Evolutionary conservation across 2,888 invertebrate genomes (phyloP).

Genomic region (Apotomis capreana): DNA sequence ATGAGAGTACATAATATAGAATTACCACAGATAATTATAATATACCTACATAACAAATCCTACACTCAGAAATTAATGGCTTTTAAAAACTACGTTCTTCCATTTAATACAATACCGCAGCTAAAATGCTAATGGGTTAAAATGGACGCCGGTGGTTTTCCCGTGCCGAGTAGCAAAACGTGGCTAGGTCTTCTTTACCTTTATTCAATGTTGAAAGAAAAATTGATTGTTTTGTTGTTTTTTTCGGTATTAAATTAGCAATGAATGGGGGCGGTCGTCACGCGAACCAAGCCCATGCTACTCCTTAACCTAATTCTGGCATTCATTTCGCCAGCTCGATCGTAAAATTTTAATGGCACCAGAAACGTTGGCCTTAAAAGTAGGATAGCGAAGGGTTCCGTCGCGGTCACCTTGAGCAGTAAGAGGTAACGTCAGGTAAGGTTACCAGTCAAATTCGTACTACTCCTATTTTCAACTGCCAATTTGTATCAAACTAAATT

Average conservation of each 20-base stretch:
- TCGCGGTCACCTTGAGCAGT: constrained; percentile 51
- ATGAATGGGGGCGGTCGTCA: constrained; percentile 62
- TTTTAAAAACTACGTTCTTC: neutral
- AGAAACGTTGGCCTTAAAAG: constrained; percentile 68
- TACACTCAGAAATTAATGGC: neutral
- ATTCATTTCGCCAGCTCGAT: constrained; percentile 79
- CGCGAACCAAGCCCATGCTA: constrained; percentile 66
- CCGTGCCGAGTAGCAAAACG: neutral
- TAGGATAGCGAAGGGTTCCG: constrained; percentile 61
- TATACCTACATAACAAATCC: neutral
- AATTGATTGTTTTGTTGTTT: constrained; percentile 54
- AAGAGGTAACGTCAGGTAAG: constrained; percentile 53
- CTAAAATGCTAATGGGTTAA: neutral
- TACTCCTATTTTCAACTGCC: constrained; percentile 4
- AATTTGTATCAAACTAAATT: neutral
- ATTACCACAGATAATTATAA: neutral
- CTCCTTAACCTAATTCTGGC: constrained; percentile 79
- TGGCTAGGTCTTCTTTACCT: constrained; percentile 38
- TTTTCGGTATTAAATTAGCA: constrained; percentile 63
- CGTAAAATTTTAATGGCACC: constrained; percentile 79
- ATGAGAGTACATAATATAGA: no score
- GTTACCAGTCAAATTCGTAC: constrained; percentile 49
- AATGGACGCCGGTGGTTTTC: neutral
- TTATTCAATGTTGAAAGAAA: constrained; percentile 49
- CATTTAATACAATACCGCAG: neutral